Base-by-base conservation (phyloP, 2,888 invertebrate species). In the Taenaris catops region DNA sequence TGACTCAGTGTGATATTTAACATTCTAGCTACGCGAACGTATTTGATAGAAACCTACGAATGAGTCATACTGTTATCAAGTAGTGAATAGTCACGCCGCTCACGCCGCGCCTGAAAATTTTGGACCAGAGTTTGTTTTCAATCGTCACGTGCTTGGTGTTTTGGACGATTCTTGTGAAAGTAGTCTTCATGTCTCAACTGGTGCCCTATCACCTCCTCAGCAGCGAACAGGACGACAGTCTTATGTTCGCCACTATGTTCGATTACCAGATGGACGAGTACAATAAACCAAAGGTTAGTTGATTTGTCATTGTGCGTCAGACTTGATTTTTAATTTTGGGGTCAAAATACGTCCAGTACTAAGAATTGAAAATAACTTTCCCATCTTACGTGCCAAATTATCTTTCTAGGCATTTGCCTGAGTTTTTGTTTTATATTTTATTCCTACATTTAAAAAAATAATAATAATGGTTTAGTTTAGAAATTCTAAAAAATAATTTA, bases 151-250 rank as follows among this genome's bases (percentile, higher is more conserved):
- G 58, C 38, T 43, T 34, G 58, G 70, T 72, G 47, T 62, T 69
- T 68, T 57, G 66, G 60, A 68, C 61, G 46, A 63, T 64, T 34
- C 53, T 68, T 59, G 69, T 69, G 69, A 67, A 79, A 67, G 57
- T 59, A 57, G 63, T 61, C 83, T 88, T 87, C 79, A 90, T 90
- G 90, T 90, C 89, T 83, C 90, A 89, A 81, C 70, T 89, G 88
- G 90, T 90, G 79, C 90, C 90, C 42, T 89, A 80, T 62, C 68
- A 83, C 63, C 65, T 72, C 44, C 54, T 65, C 59, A 79, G 60
- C 70, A 56, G 79, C 76, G 87, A 87, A 61, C 83, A 79, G 61
- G 87, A 87, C 75, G 87, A 87, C 56, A 76, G 83, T 79, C 86
- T 87, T 25, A 84, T 87, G 86, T 86, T 86, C 73, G 81, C 86